Base-by-base conservation (phyloP, 2,797 vertebrate genomes). In the Microtus californicus region DNA sequence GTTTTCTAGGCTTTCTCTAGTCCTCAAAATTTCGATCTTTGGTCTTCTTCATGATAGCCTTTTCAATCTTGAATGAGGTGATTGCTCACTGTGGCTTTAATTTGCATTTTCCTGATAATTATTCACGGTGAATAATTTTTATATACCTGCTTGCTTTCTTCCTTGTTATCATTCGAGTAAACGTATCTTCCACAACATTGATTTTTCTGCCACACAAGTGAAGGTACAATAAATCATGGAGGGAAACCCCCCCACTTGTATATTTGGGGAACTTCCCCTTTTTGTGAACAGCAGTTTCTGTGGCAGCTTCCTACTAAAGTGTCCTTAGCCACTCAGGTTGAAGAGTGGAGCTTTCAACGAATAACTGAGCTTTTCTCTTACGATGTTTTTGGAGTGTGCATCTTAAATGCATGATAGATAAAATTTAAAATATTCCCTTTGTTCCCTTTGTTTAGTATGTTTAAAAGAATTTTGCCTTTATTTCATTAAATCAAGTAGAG, bases 141-240 rank as follows among this genome's bases (percentile, higher is more conserved):
- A 48, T 59, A 37, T 54, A 69, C 25, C 40, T 90, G 63, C 14
- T 80, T 1, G 21, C 13, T 11, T 54, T 63, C 71, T 87, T 91
- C 19, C 37, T 71, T 65, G 14, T 63, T n/a, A 73, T 90, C 6
- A 61, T 91, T 86, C 63, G 34, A 94, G 23, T 79, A 61, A 61
- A 40, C 27, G 5, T 31, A 76, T 31, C 19, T 92, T 73, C 67
- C 37, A 81, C 91, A 87, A 91, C 34, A 77, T 6, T 4, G 56
- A 17, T 63, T 51, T 76, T 76, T 91, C 43, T 90, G 10, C 11
- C 45, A 3, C 43, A 51, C 29, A 78, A 85, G 27, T 90, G 15
- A 93, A 91, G 89, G 27, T 81, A 69, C 43, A 71, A 15, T 93
- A 81, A 93, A 74, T 92, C 71, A 27, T 5, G 27, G 23, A 93